phyloP scores from a whole-genome alignment of 2,888 invertebrate species.

The Pseudococcus jackbeardsleyi region DNA sequence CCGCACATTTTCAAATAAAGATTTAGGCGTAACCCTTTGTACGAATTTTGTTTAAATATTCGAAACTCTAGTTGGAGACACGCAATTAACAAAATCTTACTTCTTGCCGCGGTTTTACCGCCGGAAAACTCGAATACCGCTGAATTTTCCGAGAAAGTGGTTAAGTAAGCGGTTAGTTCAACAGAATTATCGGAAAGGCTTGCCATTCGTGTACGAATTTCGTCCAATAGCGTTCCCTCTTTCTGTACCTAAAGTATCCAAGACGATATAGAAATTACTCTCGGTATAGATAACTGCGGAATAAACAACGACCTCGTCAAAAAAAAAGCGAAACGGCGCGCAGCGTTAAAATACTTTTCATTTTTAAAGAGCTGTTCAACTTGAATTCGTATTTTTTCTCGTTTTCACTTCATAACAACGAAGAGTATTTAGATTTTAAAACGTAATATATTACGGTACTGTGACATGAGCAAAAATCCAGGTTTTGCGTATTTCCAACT shows the following conservation, averaged over 20 bases:
- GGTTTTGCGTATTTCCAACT: background rate
- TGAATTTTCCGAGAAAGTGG: background rate
- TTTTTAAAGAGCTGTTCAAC: slow-evolving; percentile 46
- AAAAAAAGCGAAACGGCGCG: background rate
- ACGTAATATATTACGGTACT: slow-evolving; percentile 31
- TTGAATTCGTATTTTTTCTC: slow-evolving; percentile 31
- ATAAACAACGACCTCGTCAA: background rate
- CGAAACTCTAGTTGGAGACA: background rate
- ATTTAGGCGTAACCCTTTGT: background rate
- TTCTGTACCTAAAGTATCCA: background rate
- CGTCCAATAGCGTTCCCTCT: background rate
- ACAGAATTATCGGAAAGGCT: background rate
- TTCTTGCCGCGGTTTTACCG: background rate
- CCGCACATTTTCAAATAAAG: too few species aligned
- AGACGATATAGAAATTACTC: background rate
- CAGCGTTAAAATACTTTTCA: background rate
- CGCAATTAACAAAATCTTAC: background rate
- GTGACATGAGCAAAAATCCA: slow-evolving; percentile 33
- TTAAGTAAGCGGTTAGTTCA: background rate
- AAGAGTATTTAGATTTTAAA: slow-evolving; percentile 35
- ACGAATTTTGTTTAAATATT: slow-evolving; percentile 3
- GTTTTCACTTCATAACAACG: slow-evolving; percentile 21
- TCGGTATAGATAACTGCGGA: background rate
- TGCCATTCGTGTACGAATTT: background rate
- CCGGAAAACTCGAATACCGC: background rate